Percentiles rank a stretch among this genome's conserved stretches.
phyloP scores from a whole-genome alignment of 1,140 invertebrate genomes.

The Diachasma alloeum region DNA sequence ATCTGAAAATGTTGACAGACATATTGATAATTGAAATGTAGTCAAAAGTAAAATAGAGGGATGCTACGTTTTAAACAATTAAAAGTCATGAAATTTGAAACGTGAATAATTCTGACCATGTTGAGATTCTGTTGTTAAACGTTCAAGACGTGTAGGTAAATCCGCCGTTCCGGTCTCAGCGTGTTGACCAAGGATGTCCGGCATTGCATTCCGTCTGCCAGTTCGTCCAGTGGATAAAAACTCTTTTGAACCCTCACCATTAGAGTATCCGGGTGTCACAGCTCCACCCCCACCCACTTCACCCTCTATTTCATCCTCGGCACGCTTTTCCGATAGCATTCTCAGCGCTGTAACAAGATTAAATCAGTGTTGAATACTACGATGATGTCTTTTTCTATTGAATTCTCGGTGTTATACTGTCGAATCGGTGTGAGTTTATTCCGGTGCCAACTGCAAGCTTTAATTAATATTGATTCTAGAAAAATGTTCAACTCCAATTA shows the following conservation, averaged over 20 bases:
- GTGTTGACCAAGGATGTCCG: slow-evolving; percentile 75
- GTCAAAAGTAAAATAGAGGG: no score
- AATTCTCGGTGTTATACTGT: neutral
- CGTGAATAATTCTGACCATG: slow-evolving; percentile 29
- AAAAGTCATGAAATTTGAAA: no score
- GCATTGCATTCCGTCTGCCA: slow-evolving; percentile 81
- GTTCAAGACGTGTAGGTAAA: slow-evolving; percentile 73
- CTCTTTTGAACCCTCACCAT: slow-evolving; percentile 67
- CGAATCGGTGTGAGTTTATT: neutral
- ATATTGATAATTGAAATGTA: no score
- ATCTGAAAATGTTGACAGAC: neutral
- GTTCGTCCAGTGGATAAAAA: slow-evolving; percentile 81
- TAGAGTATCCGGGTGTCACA: slow-evolving; percentile 48
- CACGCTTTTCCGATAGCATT: slow-evolving; percentile 56
- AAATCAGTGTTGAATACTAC: neutral
- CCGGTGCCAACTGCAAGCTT: neutral
- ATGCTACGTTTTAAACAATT: no score
- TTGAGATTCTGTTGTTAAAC: slow-evolving; percentile 69
- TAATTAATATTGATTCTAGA: neutral
- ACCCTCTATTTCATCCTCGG: slow-evolving; percentile 43
- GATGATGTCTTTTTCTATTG: neutral
- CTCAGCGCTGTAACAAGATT: slow-evolving; percentile 49
- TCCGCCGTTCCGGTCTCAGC: slow-evolving; percentile 74
- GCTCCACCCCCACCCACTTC: slow-evolving; percentile 41
- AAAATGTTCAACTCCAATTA: neutral